phyloP scores from a whole-genome alignment of 2,888 invertebrate genomes.

The Lysandra coridon region DNA sequence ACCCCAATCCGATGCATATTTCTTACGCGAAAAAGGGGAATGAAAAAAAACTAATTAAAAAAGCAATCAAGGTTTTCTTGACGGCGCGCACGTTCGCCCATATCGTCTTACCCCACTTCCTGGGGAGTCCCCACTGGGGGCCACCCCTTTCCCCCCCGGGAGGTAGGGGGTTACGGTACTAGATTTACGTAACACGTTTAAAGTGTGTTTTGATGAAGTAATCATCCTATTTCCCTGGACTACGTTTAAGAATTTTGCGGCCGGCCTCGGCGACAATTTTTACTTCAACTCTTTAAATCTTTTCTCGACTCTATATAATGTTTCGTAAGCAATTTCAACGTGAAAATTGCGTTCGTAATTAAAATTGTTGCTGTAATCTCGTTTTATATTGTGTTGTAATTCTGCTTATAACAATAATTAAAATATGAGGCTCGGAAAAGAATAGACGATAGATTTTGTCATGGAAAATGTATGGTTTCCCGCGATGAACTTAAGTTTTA shows the following conservation, averaged over 20 bases:
- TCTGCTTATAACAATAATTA: not conserved
- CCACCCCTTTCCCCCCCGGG: slow-evolving; percentile 66
- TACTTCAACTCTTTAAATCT: slow-evolving; percentile 72
- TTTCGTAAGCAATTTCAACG: slow-evolving; percentile 20
- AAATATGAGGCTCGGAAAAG: too few species aligned
- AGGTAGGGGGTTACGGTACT: slow-evolving; percentile 69
- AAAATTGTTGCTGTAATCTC: not conserved
- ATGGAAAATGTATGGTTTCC: too few species aligned
- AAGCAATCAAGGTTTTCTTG: slow-evolving; percentile 82
- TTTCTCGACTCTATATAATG: slow-evolving; percentile 56
- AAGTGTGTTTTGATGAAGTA: slow-evolving; percentile 82
- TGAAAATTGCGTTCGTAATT: slow-evolving; percentile 2
- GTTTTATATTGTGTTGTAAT: not conserved
- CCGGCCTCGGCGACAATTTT: slow-evolving; percentile 64
- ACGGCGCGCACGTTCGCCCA: slow-evolving; percentile 81
- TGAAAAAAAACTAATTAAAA: slow-evolving; percentile 79
- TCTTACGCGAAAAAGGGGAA: slow-evolving; percentile 78
- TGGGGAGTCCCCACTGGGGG: slow-evolving; percentile 54
- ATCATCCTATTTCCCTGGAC: slow-evolving; percentile 79
- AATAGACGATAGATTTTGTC: too few species aligned
- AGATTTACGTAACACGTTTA: slow-evolving; percentile 81
- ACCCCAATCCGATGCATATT: slow-evolving; percentile 66
- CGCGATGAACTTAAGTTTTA: too few species aligned
- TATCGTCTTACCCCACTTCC: slow-evolving; percentile 78
- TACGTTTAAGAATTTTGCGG: slow-evolving; percentile 79